Percentiles rank a stretch among this genome's conserved stretches.
Evolutionary conservation across 2,888 invertebrate genomes (phyloP).

Genomic region (Lamellibrachia columna): DNA sequence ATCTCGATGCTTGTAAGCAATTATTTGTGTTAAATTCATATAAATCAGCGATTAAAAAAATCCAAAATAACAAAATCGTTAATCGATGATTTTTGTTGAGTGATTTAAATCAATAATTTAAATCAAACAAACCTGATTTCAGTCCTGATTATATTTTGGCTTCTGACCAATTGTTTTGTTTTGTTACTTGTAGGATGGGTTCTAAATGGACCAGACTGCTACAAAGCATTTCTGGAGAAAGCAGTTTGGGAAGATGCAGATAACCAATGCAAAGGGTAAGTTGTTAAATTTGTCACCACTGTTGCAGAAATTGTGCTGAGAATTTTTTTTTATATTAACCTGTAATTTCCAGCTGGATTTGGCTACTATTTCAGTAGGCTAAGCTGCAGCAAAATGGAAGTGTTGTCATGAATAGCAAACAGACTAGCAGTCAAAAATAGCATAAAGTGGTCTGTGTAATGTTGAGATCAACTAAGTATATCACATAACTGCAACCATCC

Average conservation of each 20-base stretch:
- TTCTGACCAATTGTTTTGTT: not conserved
- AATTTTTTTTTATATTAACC: not conserved
- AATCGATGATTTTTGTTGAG: too few relatives aligned
- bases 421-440: not conserved
- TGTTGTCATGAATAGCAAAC: not conserved
- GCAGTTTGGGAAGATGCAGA: not conserved
- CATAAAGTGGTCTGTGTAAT: not conserved
- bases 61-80: too few relatives aligned
- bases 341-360: too few relatives aligned
- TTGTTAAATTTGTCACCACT: not conserved
- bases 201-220: conserved; percentile 12
- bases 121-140: not conserved
- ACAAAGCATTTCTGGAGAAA: not conserved
- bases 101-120: too few relatives aligned
- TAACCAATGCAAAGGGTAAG: not conserved
- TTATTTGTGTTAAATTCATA: too few relatives aligned
- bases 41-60: too few relatives aligned
- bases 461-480: not conserved
- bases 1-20: too few relatives aligned
- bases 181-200: not conserved
- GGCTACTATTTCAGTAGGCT: not conserved
- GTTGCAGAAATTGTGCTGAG: not conserved
- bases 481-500: not conserved
- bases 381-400: not conserved
- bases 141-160: not conserved